Evolutionary conservation across 1,140 invertebrate species (phyloP), one percentile per base, ranked within the genome.

Genomic region (Drosophila santomea): DNA sequence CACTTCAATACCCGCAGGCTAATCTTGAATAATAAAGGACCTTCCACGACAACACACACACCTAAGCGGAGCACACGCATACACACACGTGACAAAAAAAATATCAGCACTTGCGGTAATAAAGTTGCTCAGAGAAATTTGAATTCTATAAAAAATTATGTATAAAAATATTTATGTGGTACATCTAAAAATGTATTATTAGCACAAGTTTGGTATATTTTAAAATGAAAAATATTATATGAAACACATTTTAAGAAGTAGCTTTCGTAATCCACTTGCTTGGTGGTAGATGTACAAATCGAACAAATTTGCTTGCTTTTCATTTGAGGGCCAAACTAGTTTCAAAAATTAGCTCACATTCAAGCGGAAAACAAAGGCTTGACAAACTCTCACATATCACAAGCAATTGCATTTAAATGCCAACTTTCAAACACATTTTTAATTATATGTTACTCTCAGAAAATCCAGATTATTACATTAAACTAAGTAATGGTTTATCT

Each of bases 21-120:
- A 86, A 81, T 86, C 83, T 86, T 86, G 82, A 86, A 86, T 86
- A 86, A 86, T 86, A 86, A 86, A 86, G 74, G 58, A 41, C 15
- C 38, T 39, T n/a, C 63, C 56, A 52, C 41, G 41, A 50, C 20
- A 41, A 43, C 64, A 48, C 32, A 43, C 41, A 56, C 39, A 45
- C 64, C 44, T 41, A 38, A 48, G 39, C 44, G 39, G 11, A 47
- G 15, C 17, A n/a, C 28, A 20, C 54, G 36, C 51, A 48, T 15
- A 44, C 54, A 14, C 25, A 48, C 7, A 14, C 58, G 32, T 32
- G 32, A 32, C 32, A 10, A 32, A 32, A 32, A 32, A 8, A 32
- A 0, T 32, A 32, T 2, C 8, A 32, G 32, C 32, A 2, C 32
- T 32, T 32, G 28, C 7, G 28, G 28, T 7, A 32, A 32, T 32